These are phyloP conservation scores for Poliocrania exsul DNA, from an alignment of 2,797 vertebrate genomes.

Conservation along the genomic window DNA sequence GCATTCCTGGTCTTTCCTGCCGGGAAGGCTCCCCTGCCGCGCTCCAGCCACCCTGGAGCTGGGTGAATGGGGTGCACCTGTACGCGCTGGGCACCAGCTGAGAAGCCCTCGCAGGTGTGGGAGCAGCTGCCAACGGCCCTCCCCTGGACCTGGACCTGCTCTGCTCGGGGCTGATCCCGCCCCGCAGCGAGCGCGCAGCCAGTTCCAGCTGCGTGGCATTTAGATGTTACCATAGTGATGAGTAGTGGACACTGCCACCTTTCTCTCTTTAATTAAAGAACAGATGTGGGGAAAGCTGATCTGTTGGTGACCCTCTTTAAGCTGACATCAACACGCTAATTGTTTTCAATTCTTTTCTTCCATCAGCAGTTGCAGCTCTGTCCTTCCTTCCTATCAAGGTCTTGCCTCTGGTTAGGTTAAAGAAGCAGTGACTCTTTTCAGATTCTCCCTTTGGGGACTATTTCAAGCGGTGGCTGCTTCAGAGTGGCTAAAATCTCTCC, in stretches of 20 bases:
- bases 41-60: not conserved
- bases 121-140: not conserved
- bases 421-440: slow-evolving; percentile 46
- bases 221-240: slow-evolving; percentile 77
- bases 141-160: not conserved
- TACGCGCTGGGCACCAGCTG: not conserved
- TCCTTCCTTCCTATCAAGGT: slow-evolving; percentile 62
- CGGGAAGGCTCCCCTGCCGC: not conserved
- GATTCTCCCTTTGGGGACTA: slow-evolving; percentile 7
- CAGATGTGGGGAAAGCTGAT: slow-evolving; percentile 74
- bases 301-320: slow-evolving; percentile 74
- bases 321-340: slow-evolving; percentile 72
- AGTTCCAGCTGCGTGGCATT: slow-evolving; percentile 47
- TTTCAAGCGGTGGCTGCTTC: not conserved
- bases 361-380: slow-evolving; percentile 46
- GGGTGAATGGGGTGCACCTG: rapidly evolving
- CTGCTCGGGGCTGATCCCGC: rapidly evolving
- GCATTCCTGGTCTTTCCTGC: not conserved
- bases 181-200: not conserved
- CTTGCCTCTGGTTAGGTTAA: slow-evolving; percentile 59
- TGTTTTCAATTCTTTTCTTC: slow-evolving; percentile 72
- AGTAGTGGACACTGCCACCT: slow-evolving; percentile 75
- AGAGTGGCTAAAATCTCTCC: not conserved
- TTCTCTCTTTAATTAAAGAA: slow-evolving; percentile 76
- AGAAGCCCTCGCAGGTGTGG: not conserved